These are phyloP conservation scores for Sinocyclocheilus maitianheensis DNA, from an alignment of 2,113 vertebrate species.

Conservation along the genomic window DNA sequence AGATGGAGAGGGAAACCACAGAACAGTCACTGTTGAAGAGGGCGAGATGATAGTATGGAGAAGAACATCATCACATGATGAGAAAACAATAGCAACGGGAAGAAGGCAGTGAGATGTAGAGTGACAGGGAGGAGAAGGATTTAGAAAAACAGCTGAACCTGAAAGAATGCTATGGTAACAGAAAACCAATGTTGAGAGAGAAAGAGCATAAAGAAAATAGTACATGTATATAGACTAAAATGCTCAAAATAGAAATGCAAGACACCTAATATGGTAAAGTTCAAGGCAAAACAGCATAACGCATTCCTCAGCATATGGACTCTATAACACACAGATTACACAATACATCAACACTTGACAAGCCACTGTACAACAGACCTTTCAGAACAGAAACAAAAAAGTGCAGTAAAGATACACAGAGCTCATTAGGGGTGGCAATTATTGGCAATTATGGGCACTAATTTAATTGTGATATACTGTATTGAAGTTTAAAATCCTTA, in stretches of 20 bases:
- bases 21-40: not conserved
- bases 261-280: conserved; percentile 55
- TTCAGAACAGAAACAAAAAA: not conserved
- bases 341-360: not conserved
- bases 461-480: not conserved
- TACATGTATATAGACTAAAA: not conserved
- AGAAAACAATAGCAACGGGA: not conserved
- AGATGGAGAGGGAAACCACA: conserved; percentile 19
- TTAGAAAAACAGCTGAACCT: conserved; percentile 2
- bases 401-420: not conserved
- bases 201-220: conserved; percentile 1
- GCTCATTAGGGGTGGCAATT: not conserved
- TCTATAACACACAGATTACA: not conserved
- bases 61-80: conserved; percentile 27
- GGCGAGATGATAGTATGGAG: not conserved
- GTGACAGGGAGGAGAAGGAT: not conserved
- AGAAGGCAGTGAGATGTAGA: not conserved
- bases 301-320: not conserved
- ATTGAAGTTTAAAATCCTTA: not conserved
- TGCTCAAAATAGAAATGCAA: conserved; percentile 37
- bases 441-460: not conserved
- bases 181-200: not conserved
- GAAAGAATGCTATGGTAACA: not conserved
- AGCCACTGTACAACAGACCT: not conserved
- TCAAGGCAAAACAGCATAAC: conserved; percentile 41